Base-by-base conservation (phyloP, 2,888 invertebrate genomes). In the Microplitis deprimator region DNA sequence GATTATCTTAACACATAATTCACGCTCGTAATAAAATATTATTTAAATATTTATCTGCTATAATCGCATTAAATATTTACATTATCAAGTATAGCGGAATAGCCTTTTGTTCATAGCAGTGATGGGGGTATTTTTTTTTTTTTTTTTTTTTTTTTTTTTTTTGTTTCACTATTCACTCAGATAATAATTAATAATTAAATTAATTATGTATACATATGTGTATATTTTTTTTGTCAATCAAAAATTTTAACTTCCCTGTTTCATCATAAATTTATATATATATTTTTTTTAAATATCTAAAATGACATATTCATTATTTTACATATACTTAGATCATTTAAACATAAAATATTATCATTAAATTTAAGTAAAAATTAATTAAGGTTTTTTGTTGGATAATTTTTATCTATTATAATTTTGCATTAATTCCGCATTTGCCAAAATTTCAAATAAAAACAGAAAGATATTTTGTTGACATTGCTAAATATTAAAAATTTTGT, bases 291-390 rank as follows among this genome's bases (percentile, higher is more conserved):
- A 77, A 81, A 80, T 79, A 81, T 81, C 20, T 78, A 67, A 77
- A 64, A 79, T 72, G 75, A 79, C 67, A 60, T 50, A 70, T 76
- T 65, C 72, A 79, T 81, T 81, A 77, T 81, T 77, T 79, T 79
- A 80, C 80, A 80, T 65, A 16, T 62, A 40, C 64, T 79, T 62
- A 72, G 74, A 73, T 73, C 13, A 41, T 68, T 68, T 41, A 3
- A 39, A n/a, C 16, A 7, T 5, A 40, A 68, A 50, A 5, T 13
- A 6, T 10, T 13, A 50, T 50, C 5, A 10, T 4, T 50, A 50
- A 50, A 50, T 5, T 13, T 13, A 50, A 50, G 13, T 50, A 50
- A 50, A 1, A 50, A 50, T 50, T 50, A 50, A 5, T 7, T 8
- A 68, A 40, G 13, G n/a, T 68, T 40, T 38, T 40, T 68, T 17